Base-by-base conservation (phyloP, 1,140 invertebrate species). In the Bombus pyrosoma region DNA sequence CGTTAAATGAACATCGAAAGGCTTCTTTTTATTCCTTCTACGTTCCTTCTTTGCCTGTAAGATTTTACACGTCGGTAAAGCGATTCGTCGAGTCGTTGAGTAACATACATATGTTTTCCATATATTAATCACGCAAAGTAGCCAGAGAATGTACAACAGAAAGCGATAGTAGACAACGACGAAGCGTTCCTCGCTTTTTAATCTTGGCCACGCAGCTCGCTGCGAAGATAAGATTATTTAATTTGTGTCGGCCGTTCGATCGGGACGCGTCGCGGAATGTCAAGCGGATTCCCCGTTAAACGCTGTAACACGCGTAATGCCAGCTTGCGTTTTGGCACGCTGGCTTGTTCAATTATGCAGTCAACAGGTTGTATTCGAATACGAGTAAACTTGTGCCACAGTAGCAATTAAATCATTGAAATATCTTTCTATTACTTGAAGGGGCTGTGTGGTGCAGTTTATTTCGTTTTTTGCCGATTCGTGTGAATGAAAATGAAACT, bases 291-390 rank as follows among this genome's bases (percentile, higher is more conserved):
- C 5, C 47, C 47, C 47, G 47, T 53, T 53, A 53, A 53, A 53
- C 47, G 47, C 18, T 8, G 47, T 53, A 53, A 59, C 77, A 72
- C 83, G 79, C 73, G 25, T 66, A 74, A 57, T 72, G 28, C 74
- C 15, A 25, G n/a, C 8, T 47, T n/a, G 25, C 62, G 22, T 18
- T 57, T 41, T 12, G 43, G 34, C 43, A 59, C 72, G 79, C 37
- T 57, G 37, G 32, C 41, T 59, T n/a, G 66, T 53, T 74, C 78
- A 84, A 89, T 89, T 89, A 82, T 74, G 73, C 75, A 85, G 74
- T 81, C 86, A 81, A 85, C 81, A 74, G 77, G 81, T 87, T 87
- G 86, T 72, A 71, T 66, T 47, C 59, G 37, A 28, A n/a, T 12
- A 28, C 57, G 3, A 34, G 34, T 10, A 22, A 68, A 68, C 34